Evolutionary conservation across 2,797 vertebrate genomes (phyloP), one percentile per base, ranked within the genome.

Genomic region (Cephalopachus bancanus): DNA sequence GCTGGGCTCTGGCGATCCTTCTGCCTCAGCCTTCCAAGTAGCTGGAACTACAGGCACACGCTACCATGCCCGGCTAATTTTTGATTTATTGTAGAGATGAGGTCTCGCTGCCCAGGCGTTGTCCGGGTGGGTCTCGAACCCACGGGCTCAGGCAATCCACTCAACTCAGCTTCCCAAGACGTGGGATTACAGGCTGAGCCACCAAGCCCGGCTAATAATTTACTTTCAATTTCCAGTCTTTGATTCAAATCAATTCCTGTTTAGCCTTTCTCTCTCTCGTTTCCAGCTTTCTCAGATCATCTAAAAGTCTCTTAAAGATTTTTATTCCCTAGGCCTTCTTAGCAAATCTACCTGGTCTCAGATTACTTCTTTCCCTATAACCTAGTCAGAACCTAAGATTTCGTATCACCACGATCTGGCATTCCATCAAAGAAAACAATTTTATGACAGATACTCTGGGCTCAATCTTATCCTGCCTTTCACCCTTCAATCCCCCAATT

Each of bases 321-420:
- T 84, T 92, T 4, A 75, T 33, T 59, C 20, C 30, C 33, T 65
- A 84, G 20, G 11, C 49, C 62, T 84, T 71, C 74, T 83, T 90
- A 78, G 2, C 12, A 24, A 91, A 88, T 55, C 71, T 65, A 72
- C 24, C 19, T 83, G 30, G 17, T 28, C 12, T 4, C 51, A 44
- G 20, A 28, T 37, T 72, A 93, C 53, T 69, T 89, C 62, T 69
- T 86, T 83, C 59, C 69, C 37, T 92, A 86, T 59, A 86, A 86
- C 3, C 33, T 37, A 62, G 53, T 74, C 57, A 93, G 64, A 76
- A 71, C 12, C 30, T 33, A 51, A 51, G 53, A 49, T 33, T 71
- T 67, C 57, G 3, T 10, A 75, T 74, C 55, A 60, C n/a, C n/a
- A 65, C 71, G 71, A 88, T 85, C 80, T 92, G 26, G 85, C 28